A percentile compares a stretch with the other conserved stretches of the same genome.
Conservation (phyloP, 2,888 invertebrate species). For the Ophraella communa region DNA sequence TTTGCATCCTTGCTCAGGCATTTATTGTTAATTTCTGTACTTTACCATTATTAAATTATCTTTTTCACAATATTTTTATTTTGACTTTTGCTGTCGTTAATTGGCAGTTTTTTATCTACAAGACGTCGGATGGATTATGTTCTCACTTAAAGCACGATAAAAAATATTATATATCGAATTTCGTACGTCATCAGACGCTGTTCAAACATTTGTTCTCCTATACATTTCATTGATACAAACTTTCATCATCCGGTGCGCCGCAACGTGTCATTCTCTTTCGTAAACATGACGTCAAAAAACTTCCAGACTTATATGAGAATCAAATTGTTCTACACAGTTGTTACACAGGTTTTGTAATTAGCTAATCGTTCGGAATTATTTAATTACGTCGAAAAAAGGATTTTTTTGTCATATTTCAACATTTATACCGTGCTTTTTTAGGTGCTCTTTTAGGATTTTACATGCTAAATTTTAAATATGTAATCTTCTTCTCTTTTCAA, state of each 20-base stretch:
- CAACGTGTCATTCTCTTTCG: constrained; percentile 1
- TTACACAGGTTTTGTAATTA: background rate
- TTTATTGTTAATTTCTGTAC: background rate
- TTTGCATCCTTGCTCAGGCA: too few relatives aligned
- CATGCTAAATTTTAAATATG: too few relatives aligned
- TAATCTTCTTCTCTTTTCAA: too few relatives aligned
- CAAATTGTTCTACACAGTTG: background rate
- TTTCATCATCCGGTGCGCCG: constrained; percentile 5
- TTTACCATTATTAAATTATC: too few relatives aligned
- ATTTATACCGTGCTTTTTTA: too few relatives aligned
- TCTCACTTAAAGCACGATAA: background rate
- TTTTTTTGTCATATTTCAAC: too few relatives aligned
- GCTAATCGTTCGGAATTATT: background rate
- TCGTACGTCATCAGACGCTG: background rate
- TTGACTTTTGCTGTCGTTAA: too few relatives aligned
- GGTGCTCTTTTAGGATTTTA: too few relatives aligned
- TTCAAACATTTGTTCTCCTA: constrained; percentile 5
- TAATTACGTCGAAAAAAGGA: too few relatives aligned
- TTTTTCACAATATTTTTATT: too few relatives aligned
- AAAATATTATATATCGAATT: background rate
- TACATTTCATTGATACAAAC: background rate
- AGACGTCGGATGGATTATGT: too few relatives aligned
- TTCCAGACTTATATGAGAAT: constrained; percentile 1
- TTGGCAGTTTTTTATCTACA: too few relatives aligned
- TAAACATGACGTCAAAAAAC: background rate